phyloP scores from a whole-genome alignment of 2,113 vertebrate species.

The Pseudonaja textilis region DNA sequence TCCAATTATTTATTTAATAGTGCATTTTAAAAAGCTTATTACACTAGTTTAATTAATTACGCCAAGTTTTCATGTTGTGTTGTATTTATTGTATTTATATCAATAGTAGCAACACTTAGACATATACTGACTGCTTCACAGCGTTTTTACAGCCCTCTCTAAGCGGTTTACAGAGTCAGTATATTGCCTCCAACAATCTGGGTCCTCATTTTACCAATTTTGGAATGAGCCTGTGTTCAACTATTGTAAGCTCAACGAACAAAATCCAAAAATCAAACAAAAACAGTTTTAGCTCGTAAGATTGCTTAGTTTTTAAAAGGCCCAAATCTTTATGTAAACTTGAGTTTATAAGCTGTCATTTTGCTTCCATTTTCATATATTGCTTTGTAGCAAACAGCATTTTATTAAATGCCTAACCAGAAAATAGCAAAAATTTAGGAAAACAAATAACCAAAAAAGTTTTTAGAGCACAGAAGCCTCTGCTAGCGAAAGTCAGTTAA shows the following conservation, averaged over 20 bases:
- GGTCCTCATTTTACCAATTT: too few relatives aligned
- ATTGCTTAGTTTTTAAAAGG: constrained; percentile 27
- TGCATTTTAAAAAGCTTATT: constrained; percentile 14
- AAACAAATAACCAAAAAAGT: neutral
- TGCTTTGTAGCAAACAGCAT: neutral
- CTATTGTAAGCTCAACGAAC: neutral
- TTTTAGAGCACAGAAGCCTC: constrained; percentile 42
- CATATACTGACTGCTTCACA: too few relatives aligned
- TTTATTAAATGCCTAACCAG: neutral
- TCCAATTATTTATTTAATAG: neutral
- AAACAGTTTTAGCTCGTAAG: constrained; percentile 4
- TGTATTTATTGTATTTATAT: neutral
- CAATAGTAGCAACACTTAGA: neutral
- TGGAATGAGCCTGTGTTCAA: neutral
- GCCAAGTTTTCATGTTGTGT: neutral
- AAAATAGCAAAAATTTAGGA: neutral
- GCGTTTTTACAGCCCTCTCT: too few relatives aligned
- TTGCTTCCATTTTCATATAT: constrained; percentile 14
- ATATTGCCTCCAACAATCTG: too few relatives aligned
- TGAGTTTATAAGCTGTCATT: constrained; percentile 33
- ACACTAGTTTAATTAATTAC: neutral
- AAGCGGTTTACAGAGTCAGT: too few relatives aligned
- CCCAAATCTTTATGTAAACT: constrained; percentile 32
- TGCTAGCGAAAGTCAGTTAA: constrained; percentile 43
- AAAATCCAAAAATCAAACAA: constrained; percentile 18